Base-by-base conservation (phyloP, 1,140 invertebrate species). In the Drepana arcuata region DNA sequence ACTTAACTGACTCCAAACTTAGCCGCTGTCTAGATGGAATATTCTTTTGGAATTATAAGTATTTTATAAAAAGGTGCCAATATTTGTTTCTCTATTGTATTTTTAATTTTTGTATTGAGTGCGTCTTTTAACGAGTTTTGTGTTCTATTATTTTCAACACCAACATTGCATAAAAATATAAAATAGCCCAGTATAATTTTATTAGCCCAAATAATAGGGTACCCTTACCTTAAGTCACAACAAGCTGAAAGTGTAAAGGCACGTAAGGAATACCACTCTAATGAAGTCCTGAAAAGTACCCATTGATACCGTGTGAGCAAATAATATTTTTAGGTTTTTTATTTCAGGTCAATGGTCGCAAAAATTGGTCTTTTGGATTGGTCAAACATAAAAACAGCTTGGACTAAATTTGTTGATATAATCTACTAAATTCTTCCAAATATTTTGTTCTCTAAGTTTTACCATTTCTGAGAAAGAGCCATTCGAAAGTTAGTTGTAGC, bases 271-370 rank as follows among this genome's bases (percentile, higher is more conserved):
- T 32, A 16, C 30, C 15, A 16, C 30, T 32, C 13, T 32, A 32
- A 32, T 32, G 16, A 32, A 32, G n/a, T 32, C 10, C 30, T 32
- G 15, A 32, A 16, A 14, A 14, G 30, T 32, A 7, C 13, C 30
- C 16, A 32, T 16, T 16, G 30, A 32, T 32, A 2, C 1, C 14
- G 9, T 32, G 30, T 32, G 15, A 6, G 14, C 30, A 15, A 32
- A 32, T 7, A 14, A n/a, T n/a, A n/a, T n/a, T n/a, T n/a, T n/a
- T n/a, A n/a, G n/a, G n/a, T n/a, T n/a, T n/a, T 2, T 9, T 32
- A 32, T 16, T 15, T 11, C 14, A 32, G 14, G 13, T 32, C 2
- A 32, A 32, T 16, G 9, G 14, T 32, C 2, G 14, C 14, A 32
- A 32, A 26, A 26, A 26, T 11, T 3, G 25, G 4, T 5, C 12